Conservation (phyloP, 1,140 invertebrate genomes). For the Atopsyche davidsoni region DNA sequence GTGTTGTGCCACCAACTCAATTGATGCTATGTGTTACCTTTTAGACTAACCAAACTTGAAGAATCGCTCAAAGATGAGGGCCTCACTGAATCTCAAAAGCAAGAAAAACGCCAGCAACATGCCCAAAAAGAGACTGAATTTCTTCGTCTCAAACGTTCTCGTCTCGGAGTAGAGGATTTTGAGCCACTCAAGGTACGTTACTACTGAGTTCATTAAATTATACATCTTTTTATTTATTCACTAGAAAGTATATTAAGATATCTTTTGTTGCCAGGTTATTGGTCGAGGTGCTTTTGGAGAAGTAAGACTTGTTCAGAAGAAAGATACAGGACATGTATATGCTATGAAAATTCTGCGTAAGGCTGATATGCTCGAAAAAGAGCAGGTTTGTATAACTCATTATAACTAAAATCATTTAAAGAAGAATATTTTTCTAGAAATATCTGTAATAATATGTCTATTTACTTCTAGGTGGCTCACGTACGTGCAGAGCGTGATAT, state of each 20-base stretch:
- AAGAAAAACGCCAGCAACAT: slow-evolving; percentile 89
- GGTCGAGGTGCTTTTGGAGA: slow-evolving; percentile 98
- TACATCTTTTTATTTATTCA: not conserved
- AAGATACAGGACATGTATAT: slow-evolving; percentile 99
- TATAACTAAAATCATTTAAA: not conserved
- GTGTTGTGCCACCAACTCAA: no score
- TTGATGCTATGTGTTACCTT: slow-evolving; percentile 22
- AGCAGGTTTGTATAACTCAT: slow-evolving; percentile 65
- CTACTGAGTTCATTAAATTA: not conserved
- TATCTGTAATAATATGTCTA: not conserved
- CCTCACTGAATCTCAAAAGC: slow-evolving; percentile 75
- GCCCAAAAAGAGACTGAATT: slow-evolving; percentile 98
- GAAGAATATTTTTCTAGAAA: not conserved
- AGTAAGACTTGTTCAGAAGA: slow-evolving; percentile 97
- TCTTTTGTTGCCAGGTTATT: slow-evolving; percentile 54
- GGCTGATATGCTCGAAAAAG: slow-evolving; percentile 98
- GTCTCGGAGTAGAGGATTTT: slow-evolving; percentile 97
- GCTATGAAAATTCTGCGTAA: slow-evolving; percentile 99
- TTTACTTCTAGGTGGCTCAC: slow-evolving; percentile 69
- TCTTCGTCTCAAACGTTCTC: slow-evolving; percentile 88
- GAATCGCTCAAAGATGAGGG: slow-evolving; percentile 92
- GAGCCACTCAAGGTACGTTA: slow-evolving; percentile 84
- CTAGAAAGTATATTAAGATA: not conserved
- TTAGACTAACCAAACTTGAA: slow-evolving; percentile 83
- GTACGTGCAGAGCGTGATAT: slow-evolving; percentile 97